These are phyloP conservation scores for Valencia hispanica DNA, from an alignment of 2,797 vertebrate genomes.

Conservation along the genomic window DNA sequence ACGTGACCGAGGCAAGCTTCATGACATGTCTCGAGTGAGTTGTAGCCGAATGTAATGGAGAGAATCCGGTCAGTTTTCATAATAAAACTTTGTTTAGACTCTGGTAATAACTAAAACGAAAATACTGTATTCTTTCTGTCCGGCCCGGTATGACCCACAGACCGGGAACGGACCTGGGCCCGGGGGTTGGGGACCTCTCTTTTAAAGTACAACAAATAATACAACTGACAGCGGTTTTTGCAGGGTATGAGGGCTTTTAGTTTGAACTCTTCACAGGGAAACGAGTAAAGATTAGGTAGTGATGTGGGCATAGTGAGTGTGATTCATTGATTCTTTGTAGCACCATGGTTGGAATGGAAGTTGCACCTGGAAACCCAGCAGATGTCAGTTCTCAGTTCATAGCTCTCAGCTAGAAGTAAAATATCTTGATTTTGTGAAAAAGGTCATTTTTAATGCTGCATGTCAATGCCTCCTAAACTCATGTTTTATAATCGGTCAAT, in stretches of 20 bases:
- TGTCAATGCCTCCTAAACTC: constrained; percentile 23
- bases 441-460: constrained; percentile 41
- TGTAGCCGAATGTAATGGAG: no score
- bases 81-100: no score
- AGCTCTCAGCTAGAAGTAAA: constrained; percentile 14
- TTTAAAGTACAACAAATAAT: constrained; percentile 63
- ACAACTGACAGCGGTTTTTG: constrained; percentile 67
- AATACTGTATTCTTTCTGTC: no score
- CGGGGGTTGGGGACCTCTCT: no score
- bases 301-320: constrained; percentile 43
- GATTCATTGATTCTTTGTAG: constrained; percentile 37
- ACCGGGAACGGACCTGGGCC: no score
- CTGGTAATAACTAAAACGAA: no score
- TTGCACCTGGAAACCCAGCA: constrained; percentile 43
- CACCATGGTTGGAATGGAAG: constrained; percentile 25
- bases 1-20: no score
- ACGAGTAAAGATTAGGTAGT: constrained; percentile 35
- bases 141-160: no score
- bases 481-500: constrained; percentile 23
- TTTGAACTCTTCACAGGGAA: constrained; percentile 49
- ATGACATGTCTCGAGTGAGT: no score
- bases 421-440: constrained; percentile 34
- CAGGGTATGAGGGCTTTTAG: constrained; percentile 49
- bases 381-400: constrained; percentile 29
- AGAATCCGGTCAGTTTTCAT: no score